Percentiles rank a stretch among this genome's conserved stretches.
Conservation (phyloP, 2,113 vertebrate genomes). For the Pelvicachromis taeniatus region DNA sequence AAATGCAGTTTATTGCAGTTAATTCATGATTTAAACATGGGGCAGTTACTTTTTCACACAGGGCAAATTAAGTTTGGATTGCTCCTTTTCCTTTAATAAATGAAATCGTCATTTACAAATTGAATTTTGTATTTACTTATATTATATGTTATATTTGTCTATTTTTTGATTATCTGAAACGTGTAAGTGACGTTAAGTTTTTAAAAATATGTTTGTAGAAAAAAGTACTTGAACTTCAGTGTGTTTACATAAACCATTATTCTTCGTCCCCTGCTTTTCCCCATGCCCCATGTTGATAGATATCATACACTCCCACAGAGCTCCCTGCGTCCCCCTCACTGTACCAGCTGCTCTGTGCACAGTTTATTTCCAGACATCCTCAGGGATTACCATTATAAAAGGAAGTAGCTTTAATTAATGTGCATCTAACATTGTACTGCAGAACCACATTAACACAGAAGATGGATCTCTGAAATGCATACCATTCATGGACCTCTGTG, state of each 20-base stretch:
- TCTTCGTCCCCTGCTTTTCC: neutral
- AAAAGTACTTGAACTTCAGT: neutral
- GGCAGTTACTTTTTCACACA: neutral
- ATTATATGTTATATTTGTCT: neutral
- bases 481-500: conserved; percentile 49
- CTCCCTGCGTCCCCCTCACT: neutral
- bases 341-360: conserved; percentile 35
- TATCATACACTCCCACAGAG: conserved; percentile 8
- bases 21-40: neutral
- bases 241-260: neutral
- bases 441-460: neutral
- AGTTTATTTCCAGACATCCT: conserved; percentile 44
- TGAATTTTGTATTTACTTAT: neutral
- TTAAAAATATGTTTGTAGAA: neutral
- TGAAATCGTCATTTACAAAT: neutral
- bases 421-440: neutral
- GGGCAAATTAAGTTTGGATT: neutral
- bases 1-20: neutral
- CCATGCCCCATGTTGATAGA: neutral
- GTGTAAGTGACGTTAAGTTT: neutral
- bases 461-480: conserved; percentile 19
- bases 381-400: conserved; percentile 15
- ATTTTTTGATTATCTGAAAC: neutral
- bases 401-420: conserved; percentile 36
- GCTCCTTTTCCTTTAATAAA: neutral